Conservation (phyloP, 2,113 vertebrate species). For the Pteruthius melanotis region DNA sequence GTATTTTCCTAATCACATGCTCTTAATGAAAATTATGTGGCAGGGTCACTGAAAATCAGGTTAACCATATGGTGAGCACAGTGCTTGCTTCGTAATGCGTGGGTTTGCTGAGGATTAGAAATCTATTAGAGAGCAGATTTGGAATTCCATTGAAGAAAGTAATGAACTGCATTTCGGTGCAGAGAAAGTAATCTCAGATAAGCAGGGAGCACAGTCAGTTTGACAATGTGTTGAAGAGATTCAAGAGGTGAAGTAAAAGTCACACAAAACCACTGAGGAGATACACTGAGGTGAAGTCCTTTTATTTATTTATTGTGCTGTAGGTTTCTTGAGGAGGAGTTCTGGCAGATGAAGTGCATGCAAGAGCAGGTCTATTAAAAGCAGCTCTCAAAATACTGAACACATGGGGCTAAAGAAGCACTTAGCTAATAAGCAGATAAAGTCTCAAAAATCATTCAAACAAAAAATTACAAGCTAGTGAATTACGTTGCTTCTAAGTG, state of each 20-base stretch:
- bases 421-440: not conserved
- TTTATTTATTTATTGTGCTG: constrained; percentile 26
- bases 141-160: constrained; percentile 62
- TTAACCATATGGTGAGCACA: constrained; percentile 41
- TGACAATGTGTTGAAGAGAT: constrained; percentile 38
- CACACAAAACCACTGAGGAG: constrained; percentile 1
- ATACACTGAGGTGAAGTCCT: not conserved
- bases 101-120: constrained; percentile 56
- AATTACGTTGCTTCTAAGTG: not conserved
- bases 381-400: not conserved
- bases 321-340: not conserved
- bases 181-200: constrained; percentile 65
- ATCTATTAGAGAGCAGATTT: constrained; percentile 57
- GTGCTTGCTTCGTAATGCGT: not conserved
- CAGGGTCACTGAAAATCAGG: constrained; percentile 44
- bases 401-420: not conserved
- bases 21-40: constrained; percentile 40
- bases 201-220: constrained; percentile 39
- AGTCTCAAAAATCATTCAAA: not conserved
- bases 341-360: not conserved
- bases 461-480: not conserved
- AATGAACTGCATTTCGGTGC: constrained; percentile 55
- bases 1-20: constrained; percentile 43
- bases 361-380: constrained; percentile 17
- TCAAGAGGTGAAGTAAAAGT: constrained; percentile 46